Evolutionary conservation across 2,888 invertebrate genomes (phyloP).

Genomic region (Scelioninae gen. 1): DNA sequence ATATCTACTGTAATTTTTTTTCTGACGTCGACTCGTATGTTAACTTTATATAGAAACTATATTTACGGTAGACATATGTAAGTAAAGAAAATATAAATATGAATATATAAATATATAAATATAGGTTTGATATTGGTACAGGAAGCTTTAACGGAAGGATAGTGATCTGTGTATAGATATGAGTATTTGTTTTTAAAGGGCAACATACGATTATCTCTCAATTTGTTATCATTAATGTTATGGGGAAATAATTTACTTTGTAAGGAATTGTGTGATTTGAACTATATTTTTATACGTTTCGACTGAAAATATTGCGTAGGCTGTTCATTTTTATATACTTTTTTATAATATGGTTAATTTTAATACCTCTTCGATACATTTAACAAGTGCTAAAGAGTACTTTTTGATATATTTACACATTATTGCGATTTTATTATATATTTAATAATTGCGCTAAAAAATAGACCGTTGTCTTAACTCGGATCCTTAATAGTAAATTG

Average conservation of each 20-base stretch:
- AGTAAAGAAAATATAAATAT: constrained; percentile 54
- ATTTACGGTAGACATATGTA: constrained; percentile 64
- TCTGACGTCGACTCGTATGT: constrained; percentile 48
- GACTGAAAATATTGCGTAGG: constrained; percentile 20
- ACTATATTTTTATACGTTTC: constrained; percentile 49
- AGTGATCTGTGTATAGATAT: constrained; percentile 54
- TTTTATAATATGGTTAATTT: constrained; percentile 21
- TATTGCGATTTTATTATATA: not conserved
- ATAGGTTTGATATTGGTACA: constrained; percentile 64
- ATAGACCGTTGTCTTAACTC: not conserved
- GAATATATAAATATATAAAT: constrained; percentile 46
- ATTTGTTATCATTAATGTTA: constrained; percentile 9
- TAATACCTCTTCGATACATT: constrained; percentile 37
- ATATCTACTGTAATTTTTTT: constrained; percentile 38
- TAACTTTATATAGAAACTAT: constrained; percentile 66
- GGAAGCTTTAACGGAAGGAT: constrained; percentile 52
- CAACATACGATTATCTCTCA: too few relatives aligned
- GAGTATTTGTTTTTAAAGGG: constrained; percentile 41
- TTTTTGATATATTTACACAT: constrained; percentile 45
- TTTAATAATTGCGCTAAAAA: not conserved
- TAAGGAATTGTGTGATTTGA: constrained; percentile 25
- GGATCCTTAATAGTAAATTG: not conserved
- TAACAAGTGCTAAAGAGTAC: constrained; percentile 24
- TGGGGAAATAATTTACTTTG: constrained; percentile 10
- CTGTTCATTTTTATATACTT: constrained; percentile 19